Evolutionary conservation across 2,888 invertebrate species (phyloP), one percentile per base, ranked within the genome.

Genomic region (Micropterix aruncella): DNA sequence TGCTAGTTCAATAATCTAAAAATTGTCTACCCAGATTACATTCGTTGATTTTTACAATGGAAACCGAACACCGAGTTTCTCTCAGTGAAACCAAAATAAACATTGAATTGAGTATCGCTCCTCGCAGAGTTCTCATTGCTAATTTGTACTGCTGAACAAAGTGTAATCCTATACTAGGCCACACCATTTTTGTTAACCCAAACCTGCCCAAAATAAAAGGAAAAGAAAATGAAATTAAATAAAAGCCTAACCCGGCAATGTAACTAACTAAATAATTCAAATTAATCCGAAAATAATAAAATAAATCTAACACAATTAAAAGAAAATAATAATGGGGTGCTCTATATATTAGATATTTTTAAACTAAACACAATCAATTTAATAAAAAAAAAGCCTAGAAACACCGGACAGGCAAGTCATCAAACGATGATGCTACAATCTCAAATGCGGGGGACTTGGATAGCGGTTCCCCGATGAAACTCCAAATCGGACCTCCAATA

Each of bases 11-110:
- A 71, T 70, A 70, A 50, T 51, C 52, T 52, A 52, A 50, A 50
- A 68, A 68, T 67, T 65, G 67, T 66, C 71, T 71, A 71, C 69
- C 57, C 70, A 67, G 71, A 71, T 70, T 71, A 70, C 68, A 70
- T 71, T 71, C 71, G 71, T 70, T 71, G 71, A 71, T 70, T 65
- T 62, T 62, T 60, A 66, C 67, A 64, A 51, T 51, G 65, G 66
- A 68, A 70, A 69, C 67, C 66, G 68, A 66, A 67, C 61, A 57
- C 57, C 60, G 59, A 43, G 46, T 59, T 60, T 62, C 62, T 65
- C n/a, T n/a, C n/a, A n/a, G n/a, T n/a, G n/a, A n/a, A n/a, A n/a
- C n/a, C n/a, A n/a, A n/a, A n/a, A n/a, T n/a, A n/a, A n/a, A n/a
- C n/a, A n/a, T n/a, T n/a, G n/a, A n/a, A n/a, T n/a, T n/a, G n/a